A percentile compares a stretch with the other conserved stretches of the same genome.
Evolutionary conservation across 2,113 vertebrate species (phyloP).

Genomic region (Poeciliopsis turrubarensis): DNA sequence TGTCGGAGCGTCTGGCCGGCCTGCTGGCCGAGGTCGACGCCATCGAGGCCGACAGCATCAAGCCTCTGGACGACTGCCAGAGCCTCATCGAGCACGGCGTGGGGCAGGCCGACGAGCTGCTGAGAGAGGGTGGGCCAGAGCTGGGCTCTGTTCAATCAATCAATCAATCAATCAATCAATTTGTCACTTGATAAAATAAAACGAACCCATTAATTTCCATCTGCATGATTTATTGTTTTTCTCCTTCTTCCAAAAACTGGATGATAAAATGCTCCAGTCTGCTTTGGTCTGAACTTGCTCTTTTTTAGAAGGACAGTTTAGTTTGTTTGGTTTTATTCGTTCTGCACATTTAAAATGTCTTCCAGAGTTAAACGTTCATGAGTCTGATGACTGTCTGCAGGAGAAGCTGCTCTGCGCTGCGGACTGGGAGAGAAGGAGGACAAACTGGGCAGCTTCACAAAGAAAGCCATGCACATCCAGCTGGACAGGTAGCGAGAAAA

Average conservation of each 20-base stretch:
- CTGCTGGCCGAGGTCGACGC: slow-evolving; percentile 69
- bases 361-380: too few relatives aligned
- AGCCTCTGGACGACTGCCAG: slow-evolving; percentile 73
- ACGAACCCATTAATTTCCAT: too few relatives aligned
- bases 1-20: slow-evolving; percentile 51
- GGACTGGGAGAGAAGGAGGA: slow-evolving; percentile 87
- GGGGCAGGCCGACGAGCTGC: slow-evolving; percentile 74
- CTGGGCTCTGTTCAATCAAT: too few relatives aligned
- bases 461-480: slow-evolving; percentile 96
- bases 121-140: slow-evolving; percentile 60
- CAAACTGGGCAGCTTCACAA: slow-evolving; percentile 91
- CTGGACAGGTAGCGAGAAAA: slow-evolving; percentile 89
- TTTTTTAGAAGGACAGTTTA: too few relatives aligned
- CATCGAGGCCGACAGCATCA: slow-evolving; percentile 70
- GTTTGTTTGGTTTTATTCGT: too few relatives aligned
- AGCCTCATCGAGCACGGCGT: slow-evolving; percentile 72
- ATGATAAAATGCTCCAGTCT: too few relatives aligned
- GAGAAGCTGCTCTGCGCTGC: slow-evolving; percentile 89
- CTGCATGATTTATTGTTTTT: too few relatives aligned
- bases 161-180: too few relatives aligned
- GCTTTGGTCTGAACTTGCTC: too few relatives aligned
- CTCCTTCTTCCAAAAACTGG: too few relatives aligned
- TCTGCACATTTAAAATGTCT: too few relatives aligned
- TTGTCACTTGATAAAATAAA: too few relatives aligned
- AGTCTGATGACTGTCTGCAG: slow-evolving; percentile 66